Conservation (phyloP, 2,113 vertebrate species). For the Podilymbus podiceps region DNA sequence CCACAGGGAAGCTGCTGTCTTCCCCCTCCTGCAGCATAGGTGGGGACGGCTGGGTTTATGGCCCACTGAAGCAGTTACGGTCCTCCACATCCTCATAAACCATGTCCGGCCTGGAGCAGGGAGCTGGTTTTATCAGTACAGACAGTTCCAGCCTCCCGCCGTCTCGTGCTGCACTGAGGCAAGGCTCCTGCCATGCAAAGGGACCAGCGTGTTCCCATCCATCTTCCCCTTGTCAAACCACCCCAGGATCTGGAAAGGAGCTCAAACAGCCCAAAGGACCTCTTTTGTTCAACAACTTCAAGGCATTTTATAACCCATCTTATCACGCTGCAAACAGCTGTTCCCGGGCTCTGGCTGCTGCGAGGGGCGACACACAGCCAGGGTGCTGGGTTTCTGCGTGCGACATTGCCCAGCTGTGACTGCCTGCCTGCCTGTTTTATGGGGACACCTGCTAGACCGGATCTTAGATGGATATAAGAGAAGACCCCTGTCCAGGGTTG, state of each 20-base stretch:
- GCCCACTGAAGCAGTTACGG: fast-evolving
- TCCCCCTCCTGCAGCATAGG: neutral
- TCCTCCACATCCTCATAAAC: neutral
- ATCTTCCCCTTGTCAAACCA: neutral
- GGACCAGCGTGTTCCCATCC: neutral
- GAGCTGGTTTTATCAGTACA: neutral
- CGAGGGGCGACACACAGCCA: neutral
- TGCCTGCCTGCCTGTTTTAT: neutral
- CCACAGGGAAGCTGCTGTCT: too few species aligned
- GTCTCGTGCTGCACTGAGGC: fast-evolving
- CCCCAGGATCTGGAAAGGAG: neutral
- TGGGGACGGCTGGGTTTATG: neutral
- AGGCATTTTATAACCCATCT: neutral
- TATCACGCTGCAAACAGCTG: neutral
- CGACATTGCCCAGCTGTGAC: neutral
- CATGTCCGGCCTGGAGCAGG: neutral
- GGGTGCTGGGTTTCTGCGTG: fast-evolving
- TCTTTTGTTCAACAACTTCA: neutral
- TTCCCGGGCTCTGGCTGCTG: neutral
- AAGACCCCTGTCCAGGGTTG: neutral
- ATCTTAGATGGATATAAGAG: too few species aligned
- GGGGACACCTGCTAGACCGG: neutral
- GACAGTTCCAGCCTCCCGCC: neutral
- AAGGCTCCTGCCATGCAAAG: fast-evolving
- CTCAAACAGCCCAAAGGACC: neutral